Conservation (phyloP, 2,113 vertebrate genomes). For the Odontesthes bonariensis region DNA sequence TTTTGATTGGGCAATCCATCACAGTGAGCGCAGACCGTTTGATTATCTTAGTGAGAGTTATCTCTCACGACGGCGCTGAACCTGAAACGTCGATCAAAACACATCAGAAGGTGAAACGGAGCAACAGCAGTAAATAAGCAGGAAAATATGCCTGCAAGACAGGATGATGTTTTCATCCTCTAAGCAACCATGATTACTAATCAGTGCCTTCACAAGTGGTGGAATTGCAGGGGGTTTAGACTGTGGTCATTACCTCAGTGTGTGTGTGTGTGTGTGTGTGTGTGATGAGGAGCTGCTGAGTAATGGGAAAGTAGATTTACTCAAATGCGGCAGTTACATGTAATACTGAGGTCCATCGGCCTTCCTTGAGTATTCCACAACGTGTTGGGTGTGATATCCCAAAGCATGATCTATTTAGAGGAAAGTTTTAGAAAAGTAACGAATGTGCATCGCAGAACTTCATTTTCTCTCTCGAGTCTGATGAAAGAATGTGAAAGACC, state of each 20-base stretch:
- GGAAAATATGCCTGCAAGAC: slow-evolving; percentile 13
- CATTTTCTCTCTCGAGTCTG: too few relatives aligned
- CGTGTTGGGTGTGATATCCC: too few relatives aligned
- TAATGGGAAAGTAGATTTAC: background rate
- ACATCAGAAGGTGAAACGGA: slow-evolving; percentile 29
- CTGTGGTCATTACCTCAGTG: background rate
- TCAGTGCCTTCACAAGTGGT: slow-evolving; percentile 31
- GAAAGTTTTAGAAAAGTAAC: too few relatives aligned
- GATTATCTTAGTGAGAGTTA: slow-evolving; percentile 28
- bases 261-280: too few relatives aligned
- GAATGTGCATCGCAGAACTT: too few relatives aligned
- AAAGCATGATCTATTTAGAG: too few relatives aligned
- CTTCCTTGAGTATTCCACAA: background rate
- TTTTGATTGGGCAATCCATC: slow-evolving; percentile 26
- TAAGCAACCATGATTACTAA: slow-evolving; percentile 31
- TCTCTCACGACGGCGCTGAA: background rate
- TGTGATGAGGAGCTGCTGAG: slow-evolving; percentile 1
- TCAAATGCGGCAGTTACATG: background rate
- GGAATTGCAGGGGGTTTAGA: background rate
- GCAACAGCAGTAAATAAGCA: slow-evolving; percentile 23
- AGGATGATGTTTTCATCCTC: slow-evolving; percentile 7
- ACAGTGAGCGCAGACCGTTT: slow-evolving; percentile 4
- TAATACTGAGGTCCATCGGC: background rate
- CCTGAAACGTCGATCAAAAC: too few relatives aligned
- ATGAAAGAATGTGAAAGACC: too few relatives aligned